Conservation (phyloP, 2,888 invertebrate genomes). For the Taenaris catops region DNA sequence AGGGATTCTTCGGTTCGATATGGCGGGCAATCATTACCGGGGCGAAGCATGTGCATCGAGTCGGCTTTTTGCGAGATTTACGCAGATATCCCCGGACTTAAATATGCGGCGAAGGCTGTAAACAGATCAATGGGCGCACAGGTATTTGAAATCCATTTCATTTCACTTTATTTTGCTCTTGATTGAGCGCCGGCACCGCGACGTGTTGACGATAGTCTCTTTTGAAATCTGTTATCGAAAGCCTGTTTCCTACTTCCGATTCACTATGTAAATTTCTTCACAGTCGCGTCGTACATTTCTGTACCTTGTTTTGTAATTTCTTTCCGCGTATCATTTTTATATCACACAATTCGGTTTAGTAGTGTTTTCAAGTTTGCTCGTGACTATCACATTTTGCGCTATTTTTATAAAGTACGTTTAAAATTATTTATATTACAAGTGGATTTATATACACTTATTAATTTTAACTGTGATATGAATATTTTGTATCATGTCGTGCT, state of each 20-base stretch:
- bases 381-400: too few species aligned
- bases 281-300: slow-evolving; percentile 20
- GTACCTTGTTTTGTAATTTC: slow-evolving; percentile 9
- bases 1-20: slow-evolving; percentile 71
- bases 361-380: too few species aligned
- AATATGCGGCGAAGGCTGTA: slow-evolving; percentile 49
- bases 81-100: slow-evolving; percentile 52
- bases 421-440: too few species aligned
- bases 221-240: slow-evolving; percentile 23
- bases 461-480: too few species aligned
- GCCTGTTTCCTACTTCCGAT: slow-evolving; percentile 23
- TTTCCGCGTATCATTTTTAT: too few species aligned
- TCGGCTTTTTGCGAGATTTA: slow-evolving; percentile 60
- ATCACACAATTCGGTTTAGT: too few species aligned
- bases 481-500: too few species aligned
- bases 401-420: too few species aligned
- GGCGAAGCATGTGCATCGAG: slow-evolving; percentile 44
- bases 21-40: slow-evolving; percentile 68
- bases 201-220: slow-evolving; percentile 26
- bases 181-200: slow-evolving; percentile 24
- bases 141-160: slow-evolving; percentile 39
- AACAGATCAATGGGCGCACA: slow-evolving; percentile 52
- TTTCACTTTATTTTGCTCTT: slow-evolving; percentile 31
- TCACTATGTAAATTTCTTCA: slow-evolving; percentile 26
- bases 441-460: too few species aligned